Conservation (phyloP, 1,140 invertebrate species). For the Leptopilina clavipes region DNA sequence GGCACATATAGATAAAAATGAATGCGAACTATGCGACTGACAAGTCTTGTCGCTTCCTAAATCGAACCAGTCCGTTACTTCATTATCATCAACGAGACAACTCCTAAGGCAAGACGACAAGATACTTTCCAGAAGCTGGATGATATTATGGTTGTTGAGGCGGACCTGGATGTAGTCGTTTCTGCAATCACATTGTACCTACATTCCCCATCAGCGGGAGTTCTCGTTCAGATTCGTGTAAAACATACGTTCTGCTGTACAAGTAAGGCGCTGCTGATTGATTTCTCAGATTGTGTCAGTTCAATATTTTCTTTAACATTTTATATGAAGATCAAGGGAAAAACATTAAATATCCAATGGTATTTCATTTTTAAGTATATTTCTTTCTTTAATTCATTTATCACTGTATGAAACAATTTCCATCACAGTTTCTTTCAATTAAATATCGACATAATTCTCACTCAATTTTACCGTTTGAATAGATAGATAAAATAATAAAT, state of each 20-base stretch:
- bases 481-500: no score
- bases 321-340: no score
- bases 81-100: slow-evolving; percentile 40
- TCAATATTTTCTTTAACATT: slow-evolving; percentile 1
- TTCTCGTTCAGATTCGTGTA: slow-evolving; percentile 35
- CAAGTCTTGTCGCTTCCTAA: slow-evolving; percentile 40
- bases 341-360: no score
- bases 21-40: slow-evolving; percentile 38
- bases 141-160: slow-evolving; percentile 41
- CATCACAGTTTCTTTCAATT: no score
- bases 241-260: slow-evolving; percentile 34
- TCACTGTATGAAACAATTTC: no score
- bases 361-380: no score
- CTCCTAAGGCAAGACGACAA: slow-evolving; percentile 38
- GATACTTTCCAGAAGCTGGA: slow-evolving; percentile 41
- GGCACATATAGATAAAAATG: background rate
- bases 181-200: slow-evolving; percentile 32
- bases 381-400: no score
- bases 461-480: no score
- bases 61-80: slow-evolving; percentile 45
- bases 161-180: slow-evolving; percentile 32
- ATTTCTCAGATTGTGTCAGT: slow-evolving; percentile 37
- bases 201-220: slow-evolving; percentile 40
- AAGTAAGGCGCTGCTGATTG: slow-evolving; percentile 39
- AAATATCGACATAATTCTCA: no score